Evolutionary conservation across 2,888 invertebrate species (phyloP), one percentile per base, ranked within the genome.

Genomic region (Epirrhoe alternata): DNA sequence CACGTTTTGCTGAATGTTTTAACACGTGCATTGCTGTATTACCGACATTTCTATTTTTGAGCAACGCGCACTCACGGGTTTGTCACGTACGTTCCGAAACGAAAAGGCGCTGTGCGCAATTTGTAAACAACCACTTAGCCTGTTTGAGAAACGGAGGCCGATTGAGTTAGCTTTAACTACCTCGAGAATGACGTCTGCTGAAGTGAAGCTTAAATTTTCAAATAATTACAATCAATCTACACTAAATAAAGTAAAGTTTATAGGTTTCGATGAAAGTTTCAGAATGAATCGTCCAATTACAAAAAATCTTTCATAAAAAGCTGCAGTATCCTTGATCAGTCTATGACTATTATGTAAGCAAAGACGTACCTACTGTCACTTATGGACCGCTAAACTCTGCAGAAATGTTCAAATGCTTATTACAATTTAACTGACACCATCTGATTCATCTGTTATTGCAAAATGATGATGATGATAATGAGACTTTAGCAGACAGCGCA

Each of bases 31-130:
- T 24, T 31, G 33, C 14, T 56, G 30, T 47, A 51, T 51, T 51
- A 51, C 51, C 12, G 38, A 60, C 52, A 31, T 47, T 17, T 33
- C 14, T 54, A 30, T 61, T 61, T 57, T 47, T 63, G 52, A 47
- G 60, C 30, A 61, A 53, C 24, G n/a, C 51, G 52, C 33, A 45
- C 56, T 30, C n/a, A 51, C 58, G 51, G 53, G 57, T 8, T 53
- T 53, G 66, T 66, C 71, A 74, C 70, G 73, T 75, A 56, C 66
- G 76, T 72, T 72, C 69, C 67, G 68, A 73, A 76, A 77, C 66
- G 33, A 47, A 64, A 47, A 52, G 42, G 49, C 8, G 54, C 42
- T 52, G 45, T 57, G 65, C 53, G 61, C 66, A 72, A 74, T 74
- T 71, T 66, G 68, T 71, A 72, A 75, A 75, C 64, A 74, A 73